Percentiles rank a stretch among this genome's conserved stretches.
phyloP scores from a whole-genome alignment of 1,140 invertebrate genomes.

The Drosophila nasuta region DNA sequence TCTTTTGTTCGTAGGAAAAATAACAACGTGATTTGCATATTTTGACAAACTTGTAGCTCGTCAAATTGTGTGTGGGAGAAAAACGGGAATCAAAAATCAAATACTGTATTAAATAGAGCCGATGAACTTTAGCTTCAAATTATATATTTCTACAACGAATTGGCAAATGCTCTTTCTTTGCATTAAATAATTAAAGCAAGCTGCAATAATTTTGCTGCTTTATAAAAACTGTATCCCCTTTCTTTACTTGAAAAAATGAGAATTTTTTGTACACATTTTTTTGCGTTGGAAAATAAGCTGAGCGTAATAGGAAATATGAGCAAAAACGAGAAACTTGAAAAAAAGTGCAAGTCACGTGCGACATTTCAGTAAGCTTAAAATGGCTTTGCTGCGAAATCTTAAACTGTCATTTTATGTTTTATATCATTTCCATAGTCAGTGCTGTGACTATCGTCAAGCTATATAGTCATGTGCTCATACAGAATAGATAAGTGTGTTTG shows the following conservation, averaged over 20 bases:
- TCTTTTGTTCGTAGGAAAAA: constrained; percentile 27
- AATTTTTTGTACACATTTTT: neutral
- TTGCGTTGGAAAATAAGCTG: neutral
- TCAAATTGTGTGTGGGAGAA: neutral
- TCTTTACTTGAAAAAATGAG: neutral
- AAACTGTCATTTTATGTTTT: constrained; percentile 68
- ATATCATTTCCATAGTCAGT: constrained; percentile 48
- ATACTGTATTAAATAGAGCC: constrained; percentile 1
- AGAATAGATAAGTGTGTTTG: constrained; percentile 8
- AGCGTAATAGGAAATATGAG: neutral
- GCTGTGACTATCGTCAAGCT: constrained; percentile 4
- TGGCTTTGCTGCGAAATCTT: constrained; percentile 53
- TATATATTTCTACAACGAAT: neutral
- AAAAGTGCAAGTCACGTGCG: constrained; percentile 56
- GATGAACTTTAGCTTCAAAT: neutral
- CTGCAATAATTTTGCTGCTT: too few relatives aligned
- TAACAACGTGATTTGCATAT: constrained; percentile 78
- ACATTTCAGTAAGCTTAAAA: constrained; percentile 39
- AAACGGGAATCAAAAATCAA: constrained; percentile 31
- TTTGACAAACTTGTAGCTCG: constrained; percentile 67
- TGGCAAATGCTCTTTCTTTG: constrained; percentile 2
- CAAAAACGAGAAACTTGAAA: constrained; percentile 11
- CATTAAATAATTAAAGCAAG: neutral
- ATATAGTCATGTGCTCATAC: constrained; percentile 18
- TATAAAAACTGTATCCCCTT: too few relatives aligned